Conservation (phyloP, 2,888 invertebrate genomes). For the Rhyacophila evoluta region DNA sequence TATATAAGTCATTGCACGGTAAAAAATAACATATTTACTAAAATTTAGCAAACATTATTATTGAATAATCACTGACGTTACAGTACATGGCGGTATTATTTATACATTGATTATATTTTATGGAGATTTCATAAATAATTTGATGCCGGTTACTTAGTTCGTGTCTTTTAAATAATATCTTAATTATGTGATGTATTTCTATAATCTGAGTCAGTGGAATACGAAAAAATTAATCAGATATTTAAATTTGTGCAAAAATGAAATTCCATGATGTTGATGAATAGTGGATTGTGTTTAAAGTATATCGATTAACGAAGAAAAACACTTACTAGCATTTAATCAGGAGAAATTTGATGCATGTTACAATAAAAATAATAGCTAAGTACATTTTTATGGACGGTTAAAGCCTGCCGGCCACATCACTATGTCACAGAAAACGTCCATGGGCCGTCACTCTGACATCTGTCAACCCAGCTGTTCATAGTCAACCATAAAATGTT, state of each 20-base stretch:
- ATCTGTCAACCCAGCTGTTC: constrained; percentile 42
- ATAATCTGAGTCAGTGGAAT: too few species aligned
- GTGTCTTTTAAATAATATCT: too few species aligned
- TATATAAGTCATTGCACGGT: too few species aligned
- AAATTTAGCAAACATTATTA: too few species aligned
- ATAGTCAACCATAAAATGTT: neutral
- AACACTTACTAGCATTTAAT: constrained; percentile 83
- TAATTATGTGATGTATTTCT: too few species aligned
- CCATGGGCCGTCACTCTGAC: constrained; percentile 23
- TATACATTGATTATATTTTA: too few species aligned
- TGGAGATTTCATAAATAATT: too few species aligned
- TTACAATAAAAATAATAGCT: constrained; percentile 47
- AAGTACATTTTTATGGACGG: constrained; percentile 40
- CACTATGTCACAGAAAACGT: constrained; percentile 19
- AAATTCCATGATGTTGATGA: neutral
- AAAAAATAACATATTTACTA: too few species aligned
- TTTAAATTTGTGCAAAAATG: neutral
- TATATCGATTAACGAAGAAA: constrained; percentile 63
- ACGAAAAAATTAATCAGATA: too few species aligned
- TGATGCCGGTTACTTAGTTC: too few species aligned
- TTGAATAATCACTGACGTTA: too few species aligned
- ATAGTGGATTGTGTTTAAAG: neutral
- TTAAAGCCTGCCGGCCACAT: constrained; percentile 44
- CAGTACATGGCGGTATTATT: too few species aligned
- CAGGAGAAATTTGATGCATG: constrained; percentile 67